Base-by-base conservation (phyloP, 2,113 vertebrate genomes). In the Nycticebus coucang region DNA sequence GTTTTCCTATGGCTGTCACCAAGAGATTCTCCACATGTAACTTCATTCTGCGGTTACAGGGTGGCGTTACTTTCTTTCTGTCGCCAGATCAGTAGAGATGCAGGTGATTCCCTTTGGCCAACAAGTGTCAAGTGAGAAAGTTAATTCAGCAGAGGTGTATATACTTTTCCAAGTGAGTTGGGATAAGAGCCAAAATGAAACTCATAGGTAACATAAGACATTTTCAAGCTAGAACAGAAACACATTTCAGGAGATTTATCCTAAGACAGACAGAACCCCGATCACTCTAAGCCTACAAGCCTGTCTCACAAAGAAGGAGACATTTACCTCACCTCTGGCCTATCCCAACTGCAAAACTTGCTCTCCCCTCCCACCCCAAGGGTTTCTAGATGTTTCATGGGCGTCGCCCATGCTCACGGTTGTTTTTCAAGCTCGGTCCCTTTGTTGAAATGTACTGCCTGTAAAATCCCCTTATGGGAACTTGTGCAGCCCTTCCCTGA, bases 1-100 rank as follows among this genome's bases (percentile, higher is more conserved):
- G 62, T 75, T 90, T 64, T 28, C 72, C 18, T 18, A 2, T 45
- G 11, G 75, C 55, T 91, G 55, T 55, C 30, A 53, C 45, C 8
- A 1, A 41, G 26, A n/a, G n/a, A 57, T 24, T 89, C 45, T 66
- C 60, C 7, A 4, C 72, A 53, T 55, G 55, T 0, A 1, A 18
- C 15, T n/a, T 77, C 24, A 26, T 62, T 35, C 71, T 15, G 0
- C n/a, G 37, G 62, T 53, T 55, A 41, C 35, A 0, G 1, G 19
- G 18, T 13, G 28, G 28, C 5, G 2, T 28, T 5, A 13, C 69
- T 60, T 55, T 66, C 87, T 86, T 19, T 69, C 91, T 74, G 0
- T 59, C 59, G 75, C 57, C 18, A 75, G 21, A 50, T 69, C 8
- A 1, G 57, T 53, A 14, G 55, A 69, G 80, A 50, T n/a, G 24